phyloP scores from a whole-genome alignment of 1,140 invertebrate species.

The Macrosteles quadrilineatus region DNA sequence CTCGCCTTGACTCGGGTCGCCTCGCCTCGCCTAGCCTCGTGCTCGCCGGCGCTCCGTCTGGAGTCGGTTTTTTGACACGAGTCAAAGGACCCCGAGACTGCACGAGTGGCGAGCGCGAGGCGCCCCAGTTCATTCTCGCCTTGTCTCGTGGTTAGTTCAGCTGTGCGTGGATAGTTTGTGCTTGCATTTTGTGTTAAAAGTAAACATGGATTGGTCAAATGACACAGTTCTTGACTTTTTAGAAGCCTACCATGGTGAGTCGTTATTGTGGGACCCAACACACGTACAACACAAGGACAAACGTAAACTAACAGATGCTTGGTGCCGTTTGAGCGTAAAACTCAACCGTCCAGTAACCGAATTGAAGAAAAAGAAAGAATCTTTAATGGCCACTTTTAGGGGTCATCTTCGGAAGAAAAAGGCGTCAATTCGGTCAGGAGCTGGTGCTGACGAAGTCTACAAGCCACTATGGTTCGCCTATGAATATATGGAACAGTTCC shows the following conservation, averaged over 20 bases:
- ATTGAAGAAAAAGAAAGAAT: constrained; percentile 45
- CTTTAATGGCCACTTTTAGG: constrained; percentile 42
- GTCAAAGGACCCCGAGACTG: too few species aligned
- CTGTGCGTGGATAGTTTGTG: too few species aligned
- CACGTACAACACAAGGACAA: neutral
- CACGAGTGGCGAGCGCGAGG: too few species aligned
- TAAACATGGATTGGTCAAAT: constrained; percentile 10
- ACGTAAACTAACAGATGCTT: neutral
- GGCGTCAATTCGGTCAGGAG: constrained; percentile 39
- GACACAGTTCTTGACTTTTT: neutral
- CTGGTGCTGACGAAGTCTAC: constrained; percentile 41
- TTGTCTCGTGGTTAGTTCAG: too few species aligned
- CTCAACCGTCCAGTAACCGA: constrained; percentile 31
- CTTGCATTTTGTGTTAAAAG: too few species aligned
- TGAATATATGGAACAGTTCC: constrained; percentile 43
- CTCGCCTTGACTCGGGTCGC: too few species aligned
- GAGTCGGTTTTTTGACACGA: too few species aligned
- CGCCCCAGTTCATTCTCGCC: too few species aligned
- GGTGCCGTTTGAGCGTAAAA: constrained; percentile 27
- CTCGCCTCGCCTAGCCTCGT: too few species aligned
- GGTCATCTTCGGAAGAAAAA: constrained; percentile 38
- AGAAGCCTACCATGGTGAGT: neutral
- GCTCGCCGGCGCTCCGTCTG: too few species aligned
- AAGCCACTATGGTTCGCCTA: constrained; percentile 46
- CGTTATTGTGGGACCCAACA: neutral